Base-by-base conservation (phyloP, 2,113 vertebrate species). In the Malurus cyaneus region DNA sequence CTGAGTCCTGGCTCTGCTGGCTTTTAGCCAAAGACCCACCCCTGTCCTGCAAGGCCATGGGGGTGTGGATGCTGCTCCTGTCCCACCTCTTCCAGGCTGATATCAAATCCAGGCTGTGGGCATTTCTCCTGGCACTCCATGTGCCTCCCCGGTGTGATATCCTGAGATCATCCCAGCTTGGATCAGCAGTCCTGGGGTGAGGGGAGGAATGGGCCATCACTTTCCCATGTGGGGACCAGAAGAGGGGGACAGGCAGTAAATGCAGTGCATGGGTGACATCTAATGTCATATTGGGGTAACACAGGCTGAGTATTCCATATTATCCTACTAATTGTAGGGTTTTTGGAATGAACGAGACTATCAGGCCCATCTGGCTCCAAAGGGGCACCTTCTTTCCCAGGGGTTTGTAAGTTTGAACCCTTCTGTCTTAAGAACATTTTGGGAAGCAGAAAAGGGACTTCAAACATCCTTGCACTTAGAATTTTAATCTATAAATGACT, bases 241-340 rank as follows among this genome's bases (percentile, higher is more conserved):
- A 83, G 11, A 56, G 15, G 28, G n/a, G 59, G 26, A 24, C 29
- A 32, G 12, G 26, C 62, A 41, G 70, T 28, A 61, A 93, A 83
- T 23, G 56, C 76, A 88, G 95, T 80, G 79, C 96, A 50, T 94
- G 95, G 76, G 88, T 96, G 96, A 96, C 96, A 96, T 90, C 96
- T 96, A 96, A 94, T 73, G 96, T 95, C 82, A 1, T 47, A 12
- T 7, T 66, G 52, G 67, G 64, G 95, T 93, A 96, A 90, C 88
- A 94, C 96, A 96, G 9, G 46, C 86, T 80, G 54, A 0, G 26
- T 70, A 82, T 82, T 59, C 59, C 54, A 34, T 66, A 17, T 92
- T 29, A 50, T 65, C 29, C 9, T 79, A 5, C 14, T 59, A 50
- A 34, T 14, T 47, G 18, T 26, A 61, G 28, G 8, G 47, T 1